phyloP scores from a whole-genome alignment of 2,888 invertebrate genomes.

The Apodemia duryi region DNA sequence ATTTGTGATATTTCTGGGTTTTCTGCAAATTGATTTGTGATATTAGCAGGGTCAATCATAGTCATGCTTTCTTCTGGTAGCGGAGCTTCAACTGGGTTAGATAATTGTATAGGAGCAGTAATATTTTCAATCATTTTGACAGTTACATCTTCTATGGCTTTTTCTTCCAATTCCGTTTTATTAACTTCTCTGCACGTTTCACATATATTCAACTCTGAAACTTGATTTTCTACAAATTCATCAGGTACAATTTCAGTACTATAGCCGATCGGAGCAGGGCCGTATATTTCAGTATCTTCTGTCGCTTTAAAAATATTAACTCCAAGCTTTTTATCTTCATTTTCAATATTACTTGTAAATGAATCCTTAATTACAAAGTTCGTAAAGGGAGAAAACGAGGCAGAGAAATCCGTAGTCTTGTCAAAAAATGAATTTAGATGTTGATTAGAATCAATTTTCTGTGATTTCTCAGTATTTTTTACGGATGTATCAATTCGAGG shows the following conservation, averaged over 20 bases:
- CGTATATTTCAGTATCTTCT: slow-evolving; percentile 6
- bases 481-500: neutral
- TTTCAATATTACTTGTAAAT: neutral
- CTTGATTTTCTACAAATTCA: slow-evolving; percentile 31
- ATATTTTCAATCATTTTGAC: slow-evolving; percentile 64
- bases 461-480: neutral
- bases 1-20: slow-evolving; percentile 38
- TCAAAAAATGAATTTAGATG: slow-evolving; percentile 4
- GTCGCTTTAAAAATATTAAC: neutral
- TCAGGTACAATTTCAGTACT: slow-evolving; percentile 19
- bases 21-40: slow-evolving; percentile 43
- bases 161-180: slow-evolving; percentile 42
- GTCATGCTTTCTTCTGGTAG: slow-evolving; percentile 39
- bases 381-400: neutral
- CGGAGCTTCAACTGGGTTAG: slow-evolving; percentile 56
- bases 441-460: neutral
- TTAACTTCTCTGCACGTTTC: slow-evolving; percentile 61
- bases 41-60: slow-evolving; percentile 34
- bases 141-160: slow-evolving; percentile 51
- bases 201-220: slow-evolving; percentile 55
- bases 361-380: neutral
- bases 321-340: neutral
- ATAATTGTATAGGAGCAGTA: slow-evolving; percentile 60
- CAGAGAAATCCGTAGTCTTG: slow-evolving; percentile 1
- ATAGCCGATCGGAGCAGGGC: neutral